These are phyloP conservation scores for Lasioglossum malachurum DNA, from an alignment of 2,888 invertebrate genomes.

Conservation along the genomic window DNA sequence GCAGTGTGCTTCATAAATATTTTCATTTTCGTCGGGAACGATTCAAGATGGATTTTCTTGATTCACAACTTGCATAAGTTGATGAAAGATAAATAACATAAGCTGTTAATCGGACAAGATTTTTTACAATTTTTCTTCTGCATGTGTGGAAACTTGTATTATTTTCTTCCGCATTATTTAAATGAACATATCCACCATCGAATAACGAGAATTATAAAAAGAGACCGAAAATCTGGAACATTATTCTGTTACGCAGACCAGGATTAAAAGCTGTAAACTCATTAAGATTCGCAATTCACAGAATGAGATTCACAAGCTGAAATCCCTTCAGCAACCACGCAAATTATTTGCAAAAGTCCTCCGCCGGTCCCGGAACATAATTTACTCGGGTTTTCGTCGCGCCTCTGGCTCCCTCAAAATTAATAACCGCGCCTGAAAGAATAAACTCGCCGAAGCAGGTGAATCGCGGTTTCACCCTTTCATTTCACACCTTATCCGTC, in stretches of 20 bases:
- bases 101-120: not conserved
- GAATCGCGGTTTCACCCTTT: slow-evolving; percentile 5
- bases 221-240: not conserved
- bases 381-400: not conserved
- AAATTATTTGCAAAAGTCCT: not conserved
- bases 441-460: not conserved
- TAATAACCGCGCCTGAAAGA: not conserved
- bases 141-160: too few species aligned
- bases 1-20: not conserved
- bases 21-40: not conserved
- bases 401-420: not conserved
- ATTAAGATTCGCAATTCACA: not conserved
- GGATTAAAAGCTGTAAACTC: not conserved
- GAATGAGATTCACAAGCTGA: not conserved
- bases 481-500: not conserved
- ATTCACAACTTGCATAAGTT: not conserved
- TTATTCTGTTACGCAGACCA: not conserved
- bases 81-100: not conserved
- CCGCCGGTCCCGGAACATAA: not conserved
- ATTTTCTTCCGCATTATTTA: not conserved
- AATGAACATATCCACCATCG: not conserved
- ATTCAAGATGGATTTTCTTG: not conserved
- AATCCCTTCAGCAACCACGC: not conserved
- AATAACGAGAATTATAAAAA: not conserved
- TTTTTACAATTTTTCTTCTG: too few species aligned